These are phyloP conservation scores for Callyntrura sp. DNA, from an alignment of 2,888 invertebrate genomes.

Conservation along the genomic window DNA sequence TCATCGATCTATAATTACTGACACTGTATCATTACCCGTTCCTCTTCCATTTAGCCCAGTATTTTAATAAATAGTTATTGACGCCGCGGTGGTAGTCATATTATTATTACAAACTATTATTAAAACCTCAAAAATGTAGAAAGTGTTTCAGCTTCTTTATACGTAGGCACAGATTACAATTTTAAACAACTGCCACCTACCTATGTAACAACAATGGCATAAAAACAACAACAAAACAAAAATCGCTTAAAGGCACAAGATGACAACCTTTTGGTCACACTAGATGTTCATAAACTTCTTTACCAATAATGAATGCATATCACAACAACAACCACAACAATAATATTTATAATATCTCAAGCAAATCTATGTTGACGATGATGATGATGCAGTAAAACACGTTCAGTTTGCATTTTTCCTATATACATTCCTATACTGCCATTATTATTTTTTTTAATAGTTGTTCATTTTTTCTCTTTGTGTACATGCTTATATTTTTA, in stretches of 20 bases:
- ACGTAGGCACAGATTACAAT: too few relatives aligned
- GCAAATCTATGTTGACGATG: too few relatives aligned
- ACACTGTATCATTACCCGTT: too few relatives aligned
- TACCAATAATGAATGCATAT: slow-evolving; percentile 24
- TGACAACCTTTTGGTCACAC: slow-evolving; percentile 68
- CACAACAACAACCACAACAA: slow-evolving; percentile 15
- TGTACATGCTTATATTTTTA: not conserved
- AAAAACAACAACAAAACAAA: slow-evolving; percentile 11
- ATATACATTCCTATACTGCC: not conserved
- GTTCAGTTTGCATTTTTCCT: slow-evolving; percentile 33
- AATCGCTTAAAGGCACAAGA: slow-evolving; percentile 59
- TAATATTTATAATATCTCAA: too few relatives aligned
- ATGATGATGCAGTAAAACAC: not conserved
- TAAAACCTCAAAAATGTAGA: slow-evolving; percentile 2
- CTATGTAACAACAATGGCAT: not conserved
- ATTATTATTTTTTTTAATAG: not conserved
- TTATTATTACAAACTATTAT: too few relatives aligned
- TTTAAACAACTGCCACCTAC: not conserved
- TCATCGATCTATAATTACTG: too few relatives aligned
- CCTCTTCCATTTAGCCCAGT: too few relatives aligned
- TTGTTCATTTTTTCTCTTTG: not conserved
- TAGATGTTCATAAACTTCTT: slow-evolving; percentile 29
- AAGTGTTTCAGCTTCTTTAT: too few relatives aligned
- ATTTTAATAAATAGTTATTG: too few relatives aligned
- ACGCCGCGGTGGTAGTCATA: too few relatives aligned